phyloP scores from a whole-genome alignment of 2,888 invertebrate genomes.

The Cheilosia scutellata region DNA sequence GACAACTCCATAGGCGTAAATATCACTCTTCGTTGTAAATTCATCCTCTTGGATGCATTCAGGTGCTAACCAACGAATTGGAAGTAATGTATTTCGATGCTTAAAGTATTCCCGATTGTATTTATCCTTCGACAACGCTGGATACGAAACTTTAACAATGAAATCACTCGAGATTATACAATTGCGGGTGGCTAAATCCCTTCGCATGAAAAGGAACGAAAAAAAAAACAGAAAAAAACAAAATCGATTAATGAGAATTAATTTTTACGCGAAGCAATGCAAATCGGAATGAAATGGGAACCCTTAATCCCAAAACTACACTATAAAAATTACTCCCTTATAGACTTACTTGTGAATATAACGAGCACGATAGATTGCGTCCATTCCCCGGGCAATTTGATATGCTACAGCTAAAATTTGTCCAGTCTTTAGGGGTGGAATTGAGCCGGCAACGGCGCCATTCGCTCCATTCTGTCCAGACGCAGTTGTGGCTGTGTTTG shows the following conservation, averaged over 20 bases:
- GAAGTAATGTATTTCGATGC: slow-evolving; percentile 92
- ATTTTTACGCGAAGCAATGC: slow-evolving; percentile 32
- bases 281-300: background rate
- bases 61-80: slow-evolving; percentile 94
- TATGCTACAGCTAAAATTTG: slow-evolving; percentile 89
- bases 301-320: slow-evolving; percentile 46
- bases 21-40: slow-evolving; percentile 96
- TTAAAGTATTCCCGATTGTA: slow-evolving; percentile 96
- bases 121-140: slow-evolving; percentile 92
- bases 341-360: slow-evolving; percentile 91
- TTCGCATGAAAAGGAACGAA: slow-evolving; percentile 78
- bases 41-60: slow-evolving; percentile 96
- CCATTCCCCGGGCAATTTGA: slow-evolving; percentile 93
- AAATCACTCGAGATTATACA: slow-evolving; percentile 93
- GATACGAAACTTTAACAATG: slow-evolving; percentile 91
- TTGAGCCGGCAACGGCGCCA: slow-evolving; percentile 77
- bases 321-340: slow-evolving; percentile 5
- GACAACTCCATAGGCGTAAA: slow-evolving; percentile 95
- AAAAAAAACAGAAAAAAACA: slow-evolving; percentile 33
- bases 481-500: slow-evolving; percentile 80
- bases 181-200: slow-evolving; percentile 96
- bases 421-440: slow-evolving; percentile 87
- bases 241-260: slow-evolving; percentile 47
- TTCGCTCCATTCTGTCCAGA: slow-evolving; percentile 55
- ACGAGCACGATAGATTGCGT: slow-evolving; percentile 90